Evolutionary conservation across 2,888 invertebrate species (phyloP).

Genomic region (Euplagia quadripunctaria): DNA sequence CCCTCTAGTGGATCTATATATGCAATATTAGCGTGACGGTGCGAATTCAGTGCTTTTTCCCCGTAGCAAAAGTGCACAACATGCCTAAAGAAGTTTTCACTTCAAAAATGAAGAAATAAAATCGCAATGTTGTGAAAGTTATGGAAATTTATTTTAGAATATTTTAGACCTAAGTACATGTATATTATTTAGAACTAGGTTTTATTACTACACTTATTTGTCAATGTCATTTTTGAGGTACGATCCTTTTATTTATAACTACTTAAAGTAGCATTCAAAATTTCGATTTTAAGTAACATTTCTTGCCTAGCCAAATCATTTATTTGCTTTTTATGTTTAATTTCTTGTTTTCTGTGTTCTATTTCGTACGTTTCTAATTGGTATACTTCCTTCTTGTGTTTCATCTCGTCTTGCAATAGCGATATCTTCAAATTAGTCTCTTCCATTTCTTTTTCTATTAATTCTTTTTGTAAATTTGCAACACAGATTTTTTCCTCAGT

Average conservation of each 20-base stretch:
- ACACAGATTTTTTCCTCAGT: conserved; percentile 16
- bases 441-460: conserved; percentile 12
- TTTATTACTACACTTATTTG: no score
- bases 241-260: not conserved
- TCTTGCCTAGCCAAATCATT: conserved; percentile 10
- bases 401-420: conserved; percentile 6
- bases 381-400: conserved; percentile 2
- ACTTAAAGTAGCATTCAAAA: conserved; percentile 2
- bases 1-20: no score
- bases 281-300: conserved; percentile 9
- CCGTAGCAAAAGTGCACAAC: no score
- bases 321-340: conserved; percentile 5
- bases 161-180: no score
- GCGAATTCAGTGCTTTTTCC: no score
- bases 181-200: no score
- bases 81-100: no score
- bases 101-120: no score
- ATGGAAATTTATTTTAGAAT: no score
- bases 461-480: conserved; percentile 16
- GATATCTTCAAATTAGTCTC: conserved; percentile 8
- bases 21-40: no score
- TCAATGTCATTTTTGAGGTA: no score
- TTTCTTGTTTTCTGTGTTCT: conserved; percentile 10
- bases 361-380: conserved; percentile 13
- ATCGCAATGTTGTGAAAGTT: no score